Evolutionary conservation across 2,797 vertebrate genomes (phyloP).

Genomic region (Coilia nasus): DNA sequence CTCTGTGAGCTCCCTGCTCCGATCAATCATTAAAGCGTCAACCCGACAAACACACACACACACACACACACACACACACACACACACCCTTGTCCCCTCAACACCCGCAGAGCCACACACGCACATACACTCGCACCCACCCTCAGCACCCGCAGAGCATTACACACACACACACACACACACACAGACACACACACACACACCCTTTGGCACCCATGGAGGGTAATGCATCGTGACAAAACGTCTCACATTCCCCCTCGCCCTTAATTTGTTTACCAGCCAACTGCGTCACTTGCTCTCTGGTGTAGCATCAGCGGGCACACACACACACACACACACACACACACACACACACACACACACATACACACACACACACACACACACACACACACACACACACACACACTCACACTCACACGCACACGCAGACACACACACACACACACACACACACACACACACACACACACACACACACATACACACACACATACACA

Average conservation of each 20-base stretch:
- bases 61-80: no score
- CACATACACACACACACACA: slow-evolving; percentile 27
- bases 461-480: slow-evolving; percentile 30
- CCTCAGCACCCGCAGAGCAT: no score
- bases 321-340: no score
- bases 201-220: slow-evolving; percentile 44
- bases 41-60: no score
- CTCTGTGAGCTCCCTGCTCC: background rate
- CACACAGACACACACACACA: no score
- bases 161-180: no score
- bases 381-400: background rate
- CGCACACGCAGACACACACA: background rate
- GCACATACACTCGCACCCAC: no score
- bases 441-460: slow-evolving; percentile 22
- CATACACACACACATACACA: background rate
- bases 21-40: background rate
- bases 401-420: background rate
- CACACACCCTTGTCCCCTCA: no score
- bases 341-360: no score
- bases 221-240: slow-evolving; percentile 69
- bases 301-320: no score
- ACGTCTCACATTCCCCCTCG: slow-evolving; percentile 63
- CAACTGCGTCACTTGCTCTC: background rate
- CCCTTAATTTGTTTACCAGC: slow-evolving; percentile 62
- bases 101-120: no score